Conservation (phyloP, 1,140 invertebrate species). For the Papilio aristodemus region DNA sequence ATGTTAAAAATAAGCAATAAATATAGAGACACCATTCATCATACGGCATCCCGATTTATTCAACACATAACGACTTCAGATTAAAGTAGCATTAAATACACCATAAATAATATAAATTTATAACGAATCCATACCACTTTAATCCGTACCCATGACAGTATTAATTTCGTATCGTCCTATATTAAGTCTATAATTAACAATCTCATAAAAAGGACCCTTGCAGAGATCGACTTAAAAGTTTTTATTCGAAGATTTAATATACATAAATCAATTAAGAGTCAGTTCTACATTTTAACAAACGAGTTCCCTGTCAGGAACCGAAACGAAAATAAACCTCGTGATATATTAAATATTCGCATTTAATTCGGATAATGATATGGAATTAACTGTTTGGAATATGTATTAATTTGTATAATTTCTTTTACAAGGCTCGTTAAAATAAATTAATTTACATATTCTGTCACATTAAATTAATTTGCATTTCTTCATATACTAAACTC, state of each 20-base stretch:
- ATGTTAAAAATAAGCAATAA: slow-evolving; percentile 1
- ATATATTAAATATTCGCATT: slow-evolving; percentile 6
- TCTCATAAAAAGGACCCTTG: slow-evolving; percentile 62
- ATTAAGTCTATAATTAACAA: slow-evolving; percentile 74
- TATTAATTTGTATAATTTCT: slow-evolving; percentile 1
- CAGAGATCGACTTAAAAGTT: slow-evolving; percentile 48
- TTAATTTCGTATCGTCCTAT: slow-evolving; percentile 68
- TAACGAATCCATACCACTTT: slow-evolving; percentile 65
- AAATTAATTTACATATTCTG: neutral
- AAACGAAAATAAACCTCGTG: neutral
- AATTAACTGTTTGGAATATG: neutral
- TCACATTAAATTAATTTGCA: neutral
- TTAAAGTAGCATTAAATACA: slow-evolving; percentile 63
- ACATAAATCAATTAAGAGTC: slow-evolving; percentile 52
- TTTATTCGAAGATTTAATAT: slow-evolving; percentile 61
- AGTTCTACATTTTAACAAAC: slow-evolving; percentile 27
- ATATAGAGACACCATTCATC: slow-evolving; percentile 33
- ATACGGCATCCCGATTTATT: slow-evolving; percentile 30
- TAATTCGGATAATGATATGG: neutral
- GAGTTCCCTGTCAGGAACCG: neutral
- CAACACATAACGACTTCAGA: slow-evolving; percentile 49
- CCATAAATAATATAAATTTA: slow-evolving; percentile 75
- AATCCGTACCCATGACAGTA: slow-evolving; percentile 59
- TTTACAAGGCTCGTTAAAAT: neutral
- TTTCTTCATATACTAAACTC: neutral